These are phyloP conservation scores for Pocillopora damicornis DNA, from an alignment of 64 coral and sea anemone species.

Conservation along the genomic window DNA sequence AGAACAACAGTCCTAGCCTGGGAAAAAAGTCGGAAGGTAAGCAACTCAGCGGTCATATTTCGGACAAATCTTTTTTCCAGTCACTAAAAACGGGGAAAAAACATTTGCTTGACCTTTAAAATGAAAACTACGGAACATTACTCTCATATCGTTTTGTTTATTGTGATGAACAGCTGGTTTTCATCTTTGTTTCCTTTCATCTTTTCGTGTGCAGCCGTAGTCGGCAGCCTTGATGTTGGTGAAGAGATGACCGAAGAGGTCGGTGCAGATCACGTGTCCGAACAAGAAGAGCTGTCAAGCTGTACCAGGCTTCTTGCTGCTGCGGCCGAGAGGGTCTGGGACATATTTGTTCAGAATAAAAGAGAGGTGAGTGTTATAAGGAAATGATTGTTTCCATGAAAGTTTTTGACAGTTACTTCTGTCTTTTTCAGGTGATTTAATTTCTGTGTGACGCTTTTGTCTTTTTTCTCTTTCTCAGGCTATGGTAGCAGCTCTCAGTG, in stretches of 20 bases:
- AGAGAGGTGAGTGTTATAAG: constrained; percentile 64
- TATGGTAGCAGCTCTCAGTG: constrained; percentile 80
- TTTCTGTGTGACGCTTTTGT: not conserved
- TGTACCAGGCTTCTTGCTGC: constrained; percentile 77
- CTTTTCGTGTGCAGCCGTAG: not conserved
- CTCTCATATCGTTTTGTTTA: not conserved
- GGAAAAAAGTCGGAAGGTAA: constrained; percentile 14
- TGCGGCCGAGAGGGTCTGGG: constrained; percentile 94
- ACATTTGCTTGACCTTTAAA: no score
- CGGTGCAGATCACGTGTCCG: constrained; percentile 18
- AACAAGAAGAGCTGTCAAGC: constrained; percentile 62
- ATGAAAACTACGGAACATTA: no score
- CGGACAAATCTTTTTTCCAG: no score
- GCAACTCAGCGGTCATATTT: no score
- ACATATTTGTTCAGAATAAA: constrained; percentile 88
- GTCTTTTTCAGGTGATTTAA: not conserved
- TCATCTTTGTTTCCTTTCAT: no score
- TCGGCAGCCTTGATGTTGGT: constrained; percentile 4
- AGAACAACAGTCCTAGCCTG: not conserved
- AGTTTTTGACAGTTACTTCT: not conserved
- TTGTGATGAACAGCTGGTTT: not conserved
- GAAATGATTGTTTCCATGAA: not conserved
- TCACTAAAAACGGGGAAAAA: no score
- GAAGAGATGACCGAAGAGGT: constrained; percentile 26
- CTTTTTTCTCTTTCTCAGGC: constrained; percentile 47